Base-by-base conservation (phyloP, 2,888 invertebrate genomes). In the Notodonta ziczac region DNA sequence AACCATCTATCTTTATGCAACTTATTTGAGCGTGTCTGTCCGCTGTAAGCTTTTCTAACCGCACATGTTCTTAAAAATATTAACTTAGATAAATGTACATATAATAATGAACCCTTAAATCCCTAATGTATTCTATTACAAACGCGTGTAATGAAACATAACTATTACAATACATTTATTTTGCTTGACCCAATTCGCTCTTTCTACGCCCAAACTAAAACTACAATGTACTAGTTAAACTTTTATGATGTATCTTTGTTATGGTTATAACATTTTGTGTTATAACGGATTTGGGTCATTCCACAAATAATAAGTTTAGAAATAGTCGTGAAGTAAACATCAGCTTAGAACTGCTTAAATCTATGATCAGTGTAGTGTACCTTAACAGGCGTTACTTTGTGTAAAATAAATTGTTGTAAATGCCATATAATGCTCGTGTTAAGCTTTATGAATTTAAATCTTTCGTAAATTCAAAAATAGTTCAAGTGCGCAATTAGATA, bases 201-300 rank as follows among this genome's bases (percentile, higher is more conserved):
- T 52, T 52, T 32, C 32, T 10, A 5, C 12, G 52, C 32, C 8
- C 9, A 8, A 13, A 39, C 39, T 53, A 53, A 53, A 62, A 65
- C 69, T 62, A 69, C 72, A 63, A 63, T 69, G 44, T 66, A 70
- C 58, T 72, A 60, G 72, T 72, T 70, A 62, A 65, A 24, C 55
- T 59, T 67, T 72, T 59, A 63, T n/a, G 60, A 56, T 62, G 60
- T 56, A 40, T 14, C 65, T 53, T 57, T 62, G 48, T 58, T 59
- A 44, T 55, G 61, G 51, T 24, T 60, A 53, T 60, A 60, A 57
- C 48, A 52, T 59, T 70, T 61, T 52, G 65, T 70, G 65, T 39
- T 54, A n/a, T n/a, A 54, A 54, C 54, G 39, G 54, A 39, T n/a
- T 39, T 39, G 54, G 54, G 54, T 54, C 54, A 39, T 35, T 39